Conservation (phyloP, 2,888 invertebrate genomes). For the Drosophila nr. fundita region DNA sequence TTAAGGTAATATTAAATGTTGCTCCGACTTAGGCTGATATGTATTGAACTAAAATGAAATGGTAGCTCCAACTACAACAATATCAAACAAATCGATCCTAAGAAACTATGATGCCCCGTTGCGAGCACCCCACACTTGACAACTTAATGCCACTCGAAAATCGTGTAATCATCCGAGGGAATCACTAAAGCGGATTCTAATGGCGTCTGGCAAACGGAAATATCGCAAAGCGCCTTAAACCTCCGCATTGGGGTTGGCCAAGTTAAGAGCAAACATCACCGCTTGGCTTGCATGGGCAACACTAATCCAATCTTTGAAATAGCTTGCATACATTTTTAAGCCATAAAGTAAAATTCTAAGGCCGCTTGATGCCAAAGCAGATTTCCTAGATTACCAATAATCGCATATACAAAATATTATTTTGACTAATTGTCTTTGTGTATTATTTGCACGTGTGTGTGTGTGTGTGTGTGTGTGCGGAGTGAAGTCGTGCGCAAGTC, state of each 20-base stretch:
- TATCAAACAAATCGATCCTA: constrained; percentile 17
- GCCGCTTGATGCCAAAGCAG: constrained; percentile 77
- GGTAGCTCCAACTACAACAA: not conserved
- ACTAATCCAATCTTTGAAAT: constrained; percentile 40
- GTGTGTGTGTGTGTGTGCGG: constrained; percentile 3
- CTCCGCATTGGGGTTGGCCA: constrained; percentile 35
- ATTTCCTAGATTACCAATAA: constrained; percentile 74
- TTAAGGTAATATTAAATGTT: not conserved
- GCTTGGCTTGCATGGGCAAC: constrained; percentile 21
- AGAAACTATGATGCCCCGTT: constrained; percentile 32
- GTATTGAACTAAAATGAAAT: not conserved
- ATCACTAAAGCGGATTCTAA: constrained; percentile 75
- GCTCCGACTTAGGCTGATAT: not conserved
- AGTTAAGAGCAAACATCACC: not conserved
- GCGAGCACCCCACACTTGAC: constrained; percentile 47
- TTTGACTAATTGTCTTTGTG: constrained; percentile 71
- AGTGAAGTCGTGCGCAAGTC: constrained; percentile 56
- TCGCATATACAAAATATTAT: constrained; percentile 63
- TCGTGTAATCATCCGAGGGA: constrained; percentile 65
- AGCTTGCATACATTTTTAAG: constrained; percentile 53
- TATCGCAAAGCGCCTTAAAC: constrained; percentile 65
- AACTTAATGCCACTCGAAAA: constrained; percentile 53
- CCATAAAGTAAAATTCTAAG: constrained; percentile 58
- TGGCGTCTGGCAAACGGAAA: constrained; percentile 73
- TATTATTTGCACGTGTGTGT: constrained; percentile 11